Conservation (phyloP, 2,797 vertebrate genomes). For the Girardinus metallicus region DNA sequence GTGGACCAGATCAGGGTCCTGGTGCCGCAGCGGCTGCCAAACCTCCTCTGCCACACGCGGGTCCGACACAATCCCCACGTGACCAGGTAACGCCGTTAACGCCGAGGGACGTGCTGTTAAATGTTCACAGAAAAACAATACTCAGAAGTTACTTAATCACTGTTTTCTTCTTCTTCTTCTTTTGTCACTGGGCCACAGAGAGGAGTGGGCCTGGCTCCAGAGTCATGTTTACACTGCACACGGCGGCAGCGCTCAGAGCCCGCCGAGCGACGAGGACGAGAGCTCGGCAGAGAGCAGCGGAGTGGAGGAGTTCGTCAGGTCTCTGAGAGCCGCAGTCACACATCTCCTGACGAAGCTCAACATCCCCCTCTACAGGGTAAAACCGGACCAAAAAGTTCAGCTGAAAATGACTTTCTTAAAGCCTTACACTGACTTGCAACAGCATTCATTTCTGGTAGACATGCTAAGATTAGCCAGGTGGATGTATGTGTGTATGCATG, state of each 20-base stretch:
- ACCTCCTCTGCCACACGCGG: slow-evolving; percentile 79
- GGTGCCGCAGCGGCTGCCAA: slow-evolving; percentile 81
- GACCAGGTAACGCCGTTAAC: slow-evolving; percentile 65
- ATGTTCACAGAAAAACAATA: accelerated
- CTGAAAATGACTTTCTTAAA: not conserved
- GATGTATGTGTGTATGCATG: not conserved
- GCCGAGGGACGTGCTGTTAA: not conserved
- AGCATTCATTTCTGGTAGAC: too few species aligned
- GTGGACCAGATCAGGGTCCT: slow-evolving; percentile 83
- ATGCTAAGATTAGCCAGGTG: not conserved
- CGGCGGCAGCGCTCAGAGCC: slow-evolving; percentile 71
- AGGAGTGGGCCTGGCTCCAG: slow-evolving; percentile 84
- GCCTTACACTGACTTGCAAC: not conserved
- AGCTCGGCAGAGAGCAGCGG: slow-evolving; percentile 61
- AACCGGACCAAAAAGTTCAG: not conserved
- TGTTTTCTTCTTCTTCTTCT: not conserved
- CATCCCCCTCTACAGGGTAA: slow-evolving; percentile 84
- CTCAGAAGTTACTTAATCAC: not conserved
- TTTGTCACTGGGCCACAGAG: slow-evolving; percentile 60
- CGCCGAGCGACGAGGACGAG: slow-evolving; percentile 56
- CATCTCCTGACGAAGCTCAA: slow-evolving; percentile 83
- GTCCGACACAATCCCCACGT: slow-evolving; percentile 80
- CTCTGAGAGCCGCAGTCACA: slow-evolving; percentile 76
- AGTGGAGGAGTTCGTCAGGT: slow-evolving; percentile 72
- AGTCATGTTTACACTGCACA: slow-evolving; percentile 71